These are phyloP conservation scores for Heterodera filipjevi DNA, from an alignment of 2,888 invertebrate genomes.

Conservation along the genomic window DNA sequence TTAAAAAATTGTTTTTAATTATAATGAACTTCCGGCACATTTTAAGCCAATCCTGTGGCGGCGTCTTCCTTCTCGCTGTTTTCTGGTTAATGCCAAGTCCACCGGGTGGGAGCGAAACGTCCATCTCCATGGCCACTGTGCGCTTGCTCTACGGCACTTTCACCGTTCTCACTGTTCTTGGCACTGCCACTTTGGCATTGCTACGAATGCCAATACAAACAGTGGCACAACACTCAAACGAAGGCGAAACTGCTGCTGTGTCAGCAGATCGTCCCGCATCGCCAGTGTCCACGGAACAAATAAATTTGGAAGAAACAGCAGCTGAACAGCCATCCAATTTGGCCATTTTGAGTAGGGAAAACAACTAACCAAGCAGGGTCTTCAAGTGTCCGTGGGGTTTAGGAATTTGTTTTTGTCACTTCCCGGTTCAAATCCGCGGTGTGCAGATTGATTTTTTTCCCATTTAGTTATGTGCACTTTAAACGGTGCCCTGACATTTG, in stretches of 20 bases:
- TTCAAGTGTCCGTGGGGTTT: no score
- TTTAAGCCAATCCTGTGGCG: conserved; percentile 83
- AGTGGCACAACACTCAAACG: background rate
- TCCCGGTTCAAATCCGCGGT: no score
- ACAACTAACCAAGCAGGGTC: no score
- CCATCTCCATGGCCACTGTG: conserved; percentile 4
- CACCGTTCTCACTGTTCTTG: conserved; percentile 72
- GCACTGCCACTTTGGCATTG: conserved; percentile 71
- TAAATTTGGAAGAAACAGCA: background rate
- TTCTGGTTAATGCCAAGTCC: conserved; percentile 64
- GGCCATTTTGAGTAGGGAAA: background rate
- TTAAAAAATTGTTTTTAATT: no score
- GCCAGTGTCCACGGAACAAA: background rate
- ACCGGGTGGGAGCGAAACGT: background rate
- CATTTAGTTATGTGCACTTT: no score
- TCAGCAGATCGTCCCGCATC: background rate
- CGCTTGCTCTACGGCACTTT: conserved; percentile 17
- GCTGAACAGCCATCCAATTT: background rate
- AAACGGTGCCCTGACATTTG: no score
- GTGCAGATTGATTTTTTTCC: no score
- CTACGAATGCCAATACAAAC: conserved; percentile 54
- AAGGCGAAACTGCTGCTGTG: background rate
- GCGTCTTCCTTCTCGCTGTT: conserved; percentile 88
- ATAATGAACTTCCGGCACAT: no score
- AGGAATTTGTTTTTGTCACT: no score